phyloP scores from a whole-genome alignment of 1,140 invertebrate species.

The Pachyrhynchus sulphureomaculatus region DNA sequence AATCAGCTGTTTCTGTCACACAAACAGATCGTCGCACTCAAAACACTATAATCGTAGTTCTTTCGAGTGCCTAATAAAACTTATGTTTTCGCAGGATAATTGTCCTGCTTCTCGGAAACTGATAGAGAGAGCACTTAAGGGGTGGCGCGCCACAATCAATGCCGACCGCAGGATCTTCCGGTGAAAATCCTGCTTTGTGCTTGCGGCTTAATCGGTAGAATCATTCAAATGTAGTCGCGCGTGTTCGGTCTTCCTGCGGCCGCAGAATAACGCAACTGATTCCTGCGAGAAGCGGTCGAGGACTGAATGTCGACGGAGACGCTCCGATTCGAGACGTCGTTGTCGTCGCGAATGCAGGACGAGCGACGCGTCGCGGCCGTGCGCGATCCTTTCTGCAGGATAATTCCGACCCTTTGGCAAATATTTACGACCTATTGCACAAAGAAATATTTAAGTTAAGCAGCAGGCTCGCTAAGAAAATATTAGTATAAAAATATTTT shows the following conservation, averaged over 20 bases:
- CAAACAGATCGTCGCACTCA: conserved; percentile 12
- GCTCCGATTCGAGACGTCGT: conserved; percentile 19
- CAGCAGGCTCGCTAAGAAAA: neutral
- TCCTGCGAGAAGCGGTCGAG: conserved; percentile 20
- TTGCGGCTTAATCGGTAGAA: neutral
- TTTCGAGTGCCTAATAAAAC: neutral
- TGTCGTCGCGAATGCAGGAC: conserved; percentile 19
- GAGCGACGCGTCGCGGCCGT: conserved; percentile 4
- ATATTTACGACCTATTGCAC: neutral
- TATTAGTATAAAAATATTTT: too few relatives aligned
- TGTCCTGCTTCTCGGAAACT: neutral
- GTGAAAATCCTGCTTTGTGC: neutral
- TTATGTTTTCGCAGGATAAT: neutral
- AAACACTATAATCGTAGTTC: neutral
- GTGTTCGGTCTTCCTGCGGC: conserved; percentile 7
- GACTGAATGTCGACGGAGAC: conserved; percentile 16
- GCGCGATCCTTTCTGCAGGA: conserved; percentile 12
- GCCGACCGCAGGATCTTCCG: conserved; percentile 1
- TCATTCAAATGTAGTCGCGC: conserved; percentile 12
- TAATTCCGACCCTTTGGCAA: neutral
- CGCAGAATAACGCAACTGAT: conserved; percentile 13
- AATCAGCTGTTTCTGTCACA: conserved; percentile 5
- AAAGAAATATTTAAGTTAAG: neutral
- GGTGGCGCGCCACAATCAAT: neutral
- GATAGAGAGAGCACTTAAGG: neutral